Percentiles rank a stretch among this genome's conserved stretches.
Conservation (phyloP, 2,888 invertebrate genomes). For the Crepidodera aurea region DNA sequence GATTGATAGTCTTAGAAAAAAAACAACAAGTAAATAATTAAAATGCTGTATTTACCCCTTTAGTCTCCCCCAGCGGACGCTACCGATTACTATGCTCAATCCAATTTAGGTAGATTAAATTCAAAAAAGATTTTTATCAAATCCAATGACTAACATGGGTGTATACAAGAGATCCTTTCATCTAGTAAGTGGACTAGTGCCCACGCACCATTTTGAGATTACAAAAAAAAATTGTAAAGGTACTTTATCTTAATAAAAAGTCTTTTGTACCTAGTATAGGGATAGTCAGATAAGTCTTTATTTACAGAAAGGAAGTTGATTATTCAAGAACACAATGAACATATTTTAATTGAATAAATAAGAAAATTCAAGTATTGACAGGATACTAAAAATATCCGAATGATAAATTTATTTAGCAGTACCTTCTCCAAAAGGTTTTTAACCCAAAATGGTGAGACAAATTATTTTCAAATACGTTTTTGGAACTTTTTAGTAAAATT, state of each 20-base stretch:
- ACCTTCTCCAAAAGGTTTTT: no score
- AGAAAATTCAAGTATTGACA: no score
- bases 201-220: slow-evolving; percentile 28
- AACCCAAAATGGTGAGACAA: no score
- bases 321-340: neutral
- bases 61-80: neutral
- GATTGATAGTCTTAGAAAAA: no score
- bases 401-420: no score
- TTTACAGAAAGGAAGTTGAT: slow-evolving; percentile 17
- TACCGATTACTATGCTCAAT: slow-evolving; percentile 14
- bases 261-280: slow-evolving; percentile 18
- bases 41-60: no score
- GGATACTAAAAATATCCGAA: no score
- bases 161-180: slow-evolving; percentile 34
- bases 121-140: slow-evolving; percentile 34
- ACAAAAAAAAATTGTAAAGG: slow-evolving; percentile 29
- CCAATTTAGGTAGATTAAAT: slow-evolving; percentile 33
- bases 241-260: slow-evolving; percentile 29
- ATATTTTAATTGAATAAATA: slow-evolving; percentile 4
- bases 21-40: no score
- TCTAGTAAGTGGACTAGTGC: slow-evolving; percentile 34
- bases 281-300: slow-evolving; percentile 9
- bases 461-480: no score
- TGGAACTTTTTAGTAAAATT: no score
- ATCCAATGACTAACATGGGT: slow-evolving; percentile 31